Conservation (phyloP, 1,140 invertebrate species). For the Lepidurus packardi region DNA sequence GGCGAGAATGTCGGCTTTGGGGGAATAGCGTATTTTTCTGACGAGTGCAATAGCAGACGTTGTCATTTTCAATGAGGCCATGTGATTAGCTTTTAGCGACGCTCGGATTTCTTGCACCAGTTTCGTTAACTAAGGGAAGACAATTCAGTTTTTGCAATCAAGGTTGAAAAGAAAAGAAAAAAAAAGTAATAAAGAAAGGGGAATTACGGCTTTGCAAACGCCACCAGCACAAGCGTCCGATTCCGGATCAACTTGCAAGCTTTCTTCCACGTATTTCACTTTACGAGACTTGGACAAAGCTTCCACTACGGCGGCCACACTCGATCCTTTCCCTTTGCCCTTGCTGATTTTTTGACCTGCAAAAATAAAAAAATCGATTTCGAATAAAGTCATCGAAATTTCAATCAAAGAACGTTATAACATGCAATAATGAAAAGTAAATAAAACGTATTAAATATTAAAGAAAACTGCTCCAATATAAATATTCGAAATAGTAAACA, state of each 20-base stretch:
- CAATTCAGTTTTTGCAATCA: conserved; percentile 29
- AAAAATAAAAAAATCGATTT: background rate
- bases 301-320: conserved; percentile 43
- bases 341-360: conserved; percentile 37
- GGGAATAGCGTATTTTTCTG: conserved; percentile 53
- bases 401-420: too few species aligned
- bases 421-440: too few species aligned
- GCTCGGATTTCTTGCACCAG: conserved; percentile 52
- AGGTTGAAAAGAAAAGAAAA: background rate
- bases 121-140: conserved; percentile 47
- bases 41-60: conserved; percentile 57
- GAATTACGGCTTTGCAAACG: conserved; percentile 48
- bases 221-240: conserved; percentile 45
- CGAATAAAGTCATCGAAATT: too few species aligned
- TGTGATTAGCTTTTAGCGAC: conserved; percentile 48
- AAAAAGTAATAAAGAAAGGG: background rate
- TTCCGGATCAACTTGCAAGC: conserved; percentile 39
- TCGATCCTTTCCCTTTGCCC: conserved; percentile 40
- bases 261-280: conserved; percentile 37
- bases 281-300: conserved; percentile 37
- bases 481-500: too few species aligned
- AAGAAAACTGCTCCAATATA: too few species aligned
- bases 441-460: too few species aligned
- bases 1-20: conserved; percentile 54
- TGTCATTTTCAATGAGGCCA: conserved; percentile 59